Evolutionary conservation across 2,797 vertebrate species (phyloP).

Genomic region (Sebastes aleutianus): DNA sequence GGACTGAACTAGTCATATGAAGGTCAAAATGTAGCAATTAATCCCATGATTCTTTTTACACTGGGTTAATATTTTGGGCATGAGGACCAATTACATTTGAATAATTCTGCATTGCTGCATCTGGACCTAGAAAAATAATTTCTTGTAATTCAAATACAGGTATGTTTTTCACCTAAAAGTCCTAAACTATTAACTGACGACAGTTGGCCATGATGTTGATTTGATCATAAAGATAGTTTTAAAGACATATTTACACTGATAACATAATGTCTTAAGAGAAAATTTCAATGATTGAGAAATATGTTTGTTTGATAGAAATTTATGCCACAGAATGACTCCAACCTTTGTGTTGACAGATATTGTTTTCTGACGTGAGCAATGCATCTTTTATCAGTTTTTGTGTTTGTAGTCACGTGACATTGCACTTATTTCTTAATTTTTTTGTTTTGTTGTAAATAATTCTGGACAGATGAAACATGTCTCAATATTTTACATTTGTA

Average conservation of each 20-base stretch:
- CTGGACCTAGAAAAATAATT: neutral
- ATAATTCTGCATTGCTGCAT: neutral
- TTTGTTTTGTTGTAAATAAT: conserved; percentile 63
- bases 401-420: conserved; percentile 36
- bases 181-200: neutral
- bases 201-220: neutral
- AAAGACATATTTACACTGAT: neutral
- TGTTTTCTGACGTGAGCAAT: conserved; percentile 27
- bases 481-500: conserved; percentile 11
- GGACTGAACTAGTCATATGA: neutral
- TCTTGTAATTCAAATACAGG: neutral
- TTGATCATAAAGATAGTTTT: conserved; percentile 3
- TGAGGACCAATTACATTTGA: neutral
- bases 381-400: conserved; percentile 23
- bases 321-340: conserved; percentile 20
- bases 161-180: neutral
- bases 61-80: no score
- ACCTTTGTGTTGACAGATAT: conserved; percentile 36
- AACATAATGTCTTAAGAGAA: neutral
- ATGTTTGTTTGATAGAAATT: neutral
- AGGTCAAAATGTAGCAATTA: neutral
- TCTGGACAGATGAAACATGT: conserved; percentile 7
- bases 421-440: conserved; percentile 62
- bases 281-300: neutral
- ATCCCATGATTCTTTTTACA: neutral